Base-by-base conservation (phyloP, 2,113 vertebrate species). In the Proteles cristata region DNA sequence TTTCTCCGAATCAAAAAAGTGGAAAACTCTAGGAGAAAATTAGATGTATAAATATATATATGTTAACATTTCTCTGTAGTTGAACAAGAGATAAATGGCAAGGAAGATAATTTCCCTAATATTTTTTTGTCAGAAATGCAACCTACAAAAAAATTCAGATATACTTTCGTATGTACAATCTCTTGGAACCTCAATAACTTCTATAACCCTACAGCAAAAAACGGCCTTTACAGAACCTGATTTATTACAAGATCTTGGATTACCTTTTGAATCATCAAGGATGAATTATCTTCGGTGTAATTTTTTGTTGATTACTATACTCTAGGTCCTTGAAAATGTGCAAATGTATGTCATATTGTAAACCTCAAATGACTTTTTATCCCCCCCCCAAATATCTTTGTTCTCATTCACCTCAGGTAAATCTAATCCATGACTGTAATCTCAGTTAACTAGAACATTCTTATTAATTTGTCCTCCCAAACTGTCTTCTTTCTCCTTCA, bases 1-100 rank as follows among this genome's bases (percentile, higher is more conserved):
- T 91, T 92, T 68, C 16, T 45, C 26, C 55, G 66, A 94, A 94
- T 88, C 19, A 84, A 94, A 53, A 77, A 85, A 88, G 43, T 6
- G 93, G 95, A 81, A 93, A 94, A 87, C 11, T 69, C 45, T 71
- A 94, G 35, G 26, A 93, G 58, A 93, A 86, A 88, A 80, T 63
- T n/a, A 45, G 16, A 58, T 63, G 61, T n/a, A 55, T 63, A 50
- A 48, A 58, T 50, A 79, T 53, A 53, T 55, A 88, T 66, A 61
- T 33, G 85, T 88, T 76, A 58, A 79, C 15, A 61, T 86, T 88
- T 93, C 43, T 50, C 28, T 76, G 12, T 76, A 48, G 71, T 69
- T 77, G 39, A 48, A 5, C 90, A 84, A 23, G 6, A 84, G 55
- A 73, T 61, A 93, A 79, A 58, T 71, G 68, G 25, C 23, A 90